Base-by-base conservation (phyloP, 2,797 vertebrate genomes). In the Pachyuromys duprasi region DNA sequence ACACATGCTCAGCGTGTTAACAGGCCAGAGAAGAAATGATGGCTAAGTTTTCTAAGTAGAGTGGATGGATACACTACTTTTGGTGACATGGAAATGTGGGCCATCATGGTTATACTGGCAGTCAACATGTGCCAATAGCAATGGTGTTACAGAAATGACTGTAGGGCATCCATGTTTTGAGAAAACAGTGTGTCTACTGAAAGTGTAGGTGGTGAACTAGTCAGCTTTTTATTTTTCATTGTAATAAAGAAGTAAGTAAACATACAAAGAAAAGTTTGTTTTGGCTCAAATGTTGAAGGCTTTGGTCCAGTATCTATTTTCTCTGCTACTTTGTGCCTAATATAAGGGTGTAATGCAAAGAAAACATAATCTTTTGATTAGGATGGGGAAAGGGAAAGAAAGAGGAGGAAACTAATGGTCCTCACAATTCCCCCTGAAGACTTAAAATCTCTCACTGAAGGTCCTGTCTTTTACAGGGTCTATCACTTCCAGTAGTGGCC, bases 101-200 rank as follows among this genome's bases (percentile, higher is more conserved):
- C 57, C 39, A 57, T 53, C 45, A 36, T 70, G 28, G 36, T 70
- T 90, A 87, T 79, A 39, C 22, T 88, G 42, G 90, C n/a, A 80
- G 12, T 57, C 79, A 63, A 88, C 80, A 78, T 92, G 36, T 45
- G 80, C 84, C 89, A 87, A 31, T 28, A 31, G 62, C 69, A 87
- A 69, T 91, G 53, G 36, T 31, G 24, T 65, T 90, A 93, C n/a
- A 91, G 81, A 91, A 94, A 96, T 88, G 13, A 88, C 72, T 69
- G 42, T 53, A 65, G 83, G 78, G 33, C 67, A 76, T 33, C 45
- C 36, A 82, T 78, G 91, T 82, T 69, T n/a, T 53, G 8, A 72
- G 84, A 92, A 95, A 93, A 63, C 12, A 89, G 53, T 72, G 74
- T 22, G 39, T 92, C 65, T 53, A 87, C 20, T 90, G 91, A 95